phyloP scores from a whole-genome alignment of 2,888 invertebrate genomes.

The Aricia artaxerxes region DNA sequence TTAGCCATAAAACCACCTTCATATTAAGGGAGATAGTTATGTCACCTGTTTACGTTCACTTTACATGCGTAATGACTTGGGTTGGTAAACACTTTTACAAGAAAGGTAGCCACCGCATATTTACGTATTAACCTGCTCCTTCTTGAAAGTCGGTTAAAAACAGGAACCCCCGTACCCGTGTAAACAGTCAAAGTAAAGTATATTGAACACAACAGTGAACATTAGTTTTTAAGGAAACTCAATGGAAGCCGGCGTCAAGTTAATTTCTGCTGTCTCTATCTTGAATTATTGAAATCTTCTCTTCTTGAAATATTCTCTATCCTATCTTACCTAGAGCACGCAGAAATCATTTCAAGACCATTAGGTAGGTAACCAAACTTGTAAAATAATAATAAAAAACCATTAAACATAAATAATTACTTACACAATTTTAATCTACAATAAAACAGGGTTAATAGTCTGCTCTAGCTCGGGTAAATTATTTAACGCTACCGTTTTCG shows the following conservation, averaged over 20 bases:
- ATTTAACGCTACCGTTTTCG: not conserved
- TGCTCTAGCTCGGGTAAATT: not conserved
- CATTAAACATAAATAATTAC: not conserved
- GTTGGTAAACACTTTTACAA: not conserved
- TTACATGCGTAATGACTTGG: not conserved
- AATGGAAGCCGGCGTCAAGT: too few relatives aligned
- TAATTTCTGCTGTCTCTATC: too few relatives aligned
- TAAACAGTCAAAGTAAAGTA: too few relatives aligned
- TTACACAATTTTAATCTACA: not conserved
- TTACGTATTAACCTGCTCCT: not conserved
- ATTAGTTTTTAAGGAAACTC: too few relatives aligned
- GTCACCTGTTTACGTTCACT: conserved; percentile 1
- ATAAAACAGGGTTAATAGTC: not conserved
- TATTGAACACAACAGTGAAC: too few relatives aligned
- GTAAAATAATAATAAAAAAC: not conserved
- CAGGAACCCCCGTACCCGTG: too few relatives aligned
- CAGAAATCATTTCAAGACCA: too few relatives aligned
- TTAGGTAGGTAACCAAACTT: too few relatives aligned
- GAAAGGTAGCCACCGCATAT: not conserved
- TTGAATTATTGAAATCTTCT: too few relatives aligned
- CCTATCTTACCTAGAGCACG: too few relatives aligned
- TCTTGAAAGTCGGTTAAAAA: too few relatives aligned
- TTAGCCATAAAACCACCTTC: not conserved
- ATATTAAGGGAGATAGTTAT: not conserved
- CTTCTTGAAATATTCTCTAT: too few relatives aligned